Percentiles rank a stretch among this genome's conserved stretches.
These are phyloP conservation scores for Polyodon spathula DNA, from an alignment of 2,113 vertebrate species.

Conservation along the genomic window DNA sequence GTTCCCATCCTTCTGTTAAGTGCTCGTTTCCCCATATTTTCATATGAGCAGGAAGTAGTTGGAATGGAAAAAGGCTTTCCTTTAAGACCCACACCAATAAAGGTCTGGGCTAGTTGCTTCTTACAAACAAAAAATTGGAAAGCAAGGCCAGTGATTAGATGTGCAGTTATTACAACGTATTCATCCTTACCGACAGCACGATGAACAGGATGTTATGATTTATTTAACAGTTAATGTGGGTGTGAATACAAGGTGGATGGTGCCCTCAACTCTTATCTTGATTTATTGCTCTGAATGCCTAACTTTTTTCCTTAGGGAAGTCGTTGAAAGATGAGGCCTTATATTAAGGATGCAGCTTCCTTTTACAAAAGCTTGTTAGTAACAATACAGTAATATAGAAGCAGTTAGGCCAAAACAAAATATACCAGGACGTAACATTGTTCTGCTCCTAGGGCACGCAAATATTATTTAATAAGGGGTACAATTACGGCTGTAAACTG, in stretches of 20 bases:
- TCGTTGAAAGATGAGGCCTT: constrained; percentile 49
- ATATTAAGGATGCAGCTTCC: constrained; percentile 32
- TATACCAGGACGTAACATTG: too few species aligned
- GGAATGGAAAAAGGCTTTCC: constrained; percentile 58
- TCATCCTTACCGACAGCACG: constrained; percentile 51
- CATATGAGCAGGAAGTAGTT: constrained; percentile 79
- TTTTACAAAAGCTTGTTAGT: constrained; percentile 8
- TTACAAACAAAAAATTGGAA: constrained; percentile 55
- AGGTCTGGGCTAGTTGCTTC: constrained; percentile 39
- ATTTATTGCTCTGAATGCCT: constrained; percentile 67
- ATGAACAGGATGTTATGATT: constrained; percentile 80
- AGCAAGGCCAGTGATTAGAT: constrained; percentile 44
- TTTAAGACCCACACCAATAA: constrained; percentile 53
- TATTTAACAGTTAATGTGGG: constrained; percentile 68
- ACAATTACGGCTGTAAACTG: too few species aligned
- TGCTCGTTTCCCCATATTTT: constrained; percentile 76
- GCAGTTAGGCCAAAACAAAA: neutral
- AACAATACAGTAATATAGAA: neutral
- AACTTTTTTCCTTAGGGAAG: constrained; percentile 66
- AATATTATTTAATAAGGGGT: too few species aligned
- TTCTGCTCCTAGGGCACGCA: too few species aligned
- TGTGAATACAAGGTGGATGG: constrained; percentile 69
- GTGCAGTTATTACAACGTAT: constrained; percentile 41
- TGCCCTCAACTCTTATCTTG: constrained; percentile 63
- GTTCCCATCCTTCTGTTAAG: constrained; percentile 68